Percentiles rank a stretch among this genome's conserved stretches.
phyloP scores from a whole-genome alignment of 2,888 invertebrate species.

The Lepidocyrtoides sp. region DNA sequence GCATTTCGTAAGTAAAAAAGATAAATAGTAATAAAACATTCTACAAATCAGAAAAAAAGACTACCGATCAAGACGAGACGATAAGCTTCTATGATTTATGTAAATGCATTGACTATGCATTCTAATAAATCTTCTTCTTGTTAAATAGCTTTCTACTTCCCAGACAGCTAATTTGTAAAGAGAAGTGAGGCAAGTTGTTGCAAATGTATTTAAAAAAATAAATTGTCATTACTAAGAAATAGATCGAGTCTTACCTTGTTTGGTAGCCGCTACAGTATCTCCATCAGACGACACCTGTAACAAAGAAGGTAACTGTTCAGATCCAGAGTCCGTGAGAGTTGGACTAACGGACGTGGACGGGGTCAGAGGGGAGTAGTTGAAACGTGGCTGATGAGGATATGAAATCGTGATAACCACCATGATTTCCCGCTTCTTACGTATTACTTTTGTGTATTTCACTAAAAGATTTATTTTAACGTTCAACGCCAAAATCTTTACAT shows the following conservation, averaged over 20 bases:
- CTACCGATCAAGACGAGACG: background rate
- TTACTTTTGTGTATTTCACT: background rate
- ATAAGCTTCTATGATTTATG: conserved; percentile 23
- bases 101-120: too few relatives aligned
- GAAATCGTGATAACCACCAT: conserved; percentile 86
- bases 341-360: conserved; percentile 85
- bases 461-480: background rate
- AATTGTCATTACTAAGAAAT: background rate
- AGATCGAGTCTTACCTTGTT: conserved; percentile 84
- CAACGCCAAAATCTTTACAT: background rate
- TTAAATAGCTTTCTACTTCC: too few relatives aligned
- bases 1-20: background rate
- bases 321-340: conserved; percentile 84
- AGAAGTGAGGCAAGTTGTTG: too few relatives aligned
- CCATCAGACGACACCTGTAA: conserved; percentile 85
- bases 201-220: too few relatives aligned
- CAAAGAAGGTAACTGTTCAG: conserved; percentile 85
- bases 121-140: background rate
- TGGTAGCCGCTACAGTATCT: conserved; percentile 85
- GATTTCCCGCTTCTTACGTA: conserved; percentile 46
- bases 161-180: too few relatives aligned
- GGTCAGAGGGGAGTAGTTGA: conserved; percentile 83
- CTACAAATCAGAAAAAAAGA: background rate
- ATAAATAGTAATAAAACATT: background rate
- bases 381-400: conserved; percentile 85